phyloP scores from a whole-genome alignment of 2,113 vertebrate species.

The Bubalus kerabau region DNA sequence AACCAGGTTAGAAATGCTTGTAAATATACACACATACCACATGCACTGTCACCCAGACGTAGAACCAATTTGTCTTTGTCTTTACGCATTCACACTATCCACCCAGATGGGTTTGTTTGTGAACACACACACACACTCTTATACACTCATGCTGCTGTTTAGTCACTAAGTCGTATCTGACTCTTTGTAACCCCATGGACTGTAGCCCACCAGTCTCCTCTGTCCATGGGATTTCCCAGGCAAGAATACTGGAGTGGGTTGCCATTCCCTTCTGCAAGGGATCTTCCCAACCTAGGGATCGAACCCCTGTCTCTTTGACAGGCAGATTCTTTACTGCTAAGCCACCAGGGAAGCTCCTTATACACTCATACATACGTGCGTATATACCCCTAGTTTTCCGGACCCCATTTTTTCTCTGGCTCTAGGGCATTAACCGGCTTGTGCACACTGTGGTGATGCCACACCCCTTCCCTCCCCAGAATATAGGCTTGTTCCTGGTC shows the following conservation, averaged over 20 bases:
- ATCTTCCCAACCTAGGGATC: neutral
- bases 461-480: neutral
- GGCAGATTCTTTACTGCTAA: neutral
- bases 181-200: neutral
- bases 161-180: neutral
- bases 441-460: neutral
- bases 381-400: neutral
- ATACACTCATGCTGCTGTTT: neutral
- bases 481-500: neutral
- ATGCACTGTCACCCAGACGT: neutral
- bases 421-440: neutral
- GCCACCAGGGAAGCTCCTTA: neutral
- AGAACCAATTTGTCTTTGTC: neutral
- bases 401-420: neutral
- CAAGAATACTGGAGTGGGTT: neutral
- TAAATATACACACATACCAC: neutral
- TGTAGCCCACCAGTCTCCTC: neutral
- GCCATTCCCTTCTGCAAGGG: neutral
- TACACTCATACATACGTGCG: fast-evolving
- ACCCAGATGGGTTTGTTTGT: neutral
- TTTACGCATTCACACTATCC: too few species aligned
- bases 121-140: neutral
- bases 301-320: neutral
- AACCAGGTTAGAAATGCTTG: neutral
- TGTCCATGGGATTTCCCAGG: neutral